phyloP scores from a whole-genome alignment of 2,113 vertebrate genomes.

The Cryptoleucopteryx plumbea region DNA sequence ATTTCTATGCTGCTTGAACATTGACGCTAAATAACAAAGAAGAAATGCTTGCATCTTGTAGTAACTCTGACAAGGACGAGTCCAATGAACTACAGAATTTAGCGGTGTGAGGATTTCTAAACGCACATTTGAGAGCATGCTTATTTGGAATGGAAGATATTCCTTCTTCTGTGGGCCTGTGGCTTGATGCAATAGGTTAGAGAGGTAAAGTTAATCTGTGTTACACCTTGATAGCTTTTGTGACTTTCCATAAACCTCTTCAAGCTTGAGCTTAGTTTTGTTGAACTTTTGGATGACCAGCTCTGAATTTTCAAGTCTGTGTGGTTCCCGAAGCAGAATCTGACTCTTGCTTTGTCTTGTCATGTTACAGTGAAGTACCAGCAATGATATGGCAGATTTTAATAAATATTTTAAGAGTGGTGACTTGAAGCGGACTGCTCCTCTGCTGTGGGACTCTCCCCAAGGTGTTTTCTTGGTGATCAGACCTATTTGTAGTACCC shows the following conservation, averaged over 20 bases:
- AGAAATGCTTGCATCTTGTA: not conserved
- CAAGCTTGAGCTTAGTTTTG: not conserved
- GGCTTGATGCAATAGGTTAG: not conserved
- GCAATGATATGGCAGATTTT: not conserved
- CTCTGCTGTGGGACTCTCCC: not conserved
- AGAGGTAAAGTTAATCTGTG: not conserved
- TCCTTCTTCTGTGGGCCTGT: not conserved
- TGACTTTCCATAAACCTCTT: not conserved
- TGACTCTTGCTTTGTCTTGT: not conserved
- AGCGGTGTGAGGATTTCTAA: not conserved
- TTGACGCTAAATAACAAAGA: not conserved
- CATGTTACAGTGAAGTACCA: not conserved
- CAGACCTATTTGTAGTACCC: not conserved
- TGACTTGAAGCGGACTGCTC: not conserved
- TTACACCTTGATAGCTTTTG: not conserved
- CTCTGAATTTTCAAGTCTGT: not conserved
- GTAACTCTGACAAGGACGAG: not conserved
- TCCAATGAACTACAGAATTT: not conserved
- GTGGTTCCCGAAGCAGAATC: not conserved
- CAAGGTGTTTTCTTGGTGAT: not conserved
- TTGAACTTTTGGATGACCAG: not conserved
- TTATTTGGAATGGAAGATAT: conserved; percentile 3
- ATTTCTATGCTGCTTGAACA: conserved; percentile 54
- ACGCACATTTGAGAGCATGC: not conserved
- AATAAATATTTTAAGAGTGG: not conserved